Evolutionary conservation across 37 sponge, comb jelly and placozoan species (phyloP), one percentile per base, ranked within the genome.

Genomic region (Aplysina aerophoba): DNA sequence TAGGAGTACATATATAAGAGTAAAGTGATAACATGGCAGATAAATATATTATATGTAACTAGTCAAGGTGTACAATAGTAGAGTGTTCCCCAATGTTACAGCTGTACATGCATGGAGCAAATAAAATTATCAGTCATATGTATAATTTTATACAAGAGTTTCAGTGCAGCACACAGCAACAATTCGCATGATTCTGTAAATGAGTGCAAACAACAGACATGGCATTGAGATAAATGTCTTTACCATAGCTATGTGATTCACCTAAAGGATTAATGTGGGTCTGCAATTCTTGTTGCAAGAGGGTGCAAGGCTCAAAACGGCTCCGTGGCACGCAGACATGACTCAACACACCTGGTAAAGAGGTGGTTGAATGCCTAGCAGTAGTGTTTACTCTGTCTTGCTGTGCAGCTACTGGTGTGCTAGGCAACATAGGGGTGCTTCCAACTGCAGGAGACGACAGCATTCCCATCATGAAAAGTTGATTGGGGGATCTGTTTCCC

Each of bases 141-240:
- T n/a, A n/a, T n/a, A n/a, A n/a, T n/a, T n/a, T n/a, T n/a, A n/a
- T n/a, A n/a, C n/a, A n/a, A n/a, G n/a, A 5, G 6, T 6, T 34
- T 71, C 28, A 71, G 73, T 71, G n/a, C 73, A 71, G 16, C 34
- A 14, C 28, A 33, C 73, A 71, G n/a, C 73, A 25, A 15, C 73
- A 71, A 71, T 1, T 71, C 16, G 73, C 31, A 33, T 71, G 73
- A 33, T 33, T 71, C 16, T 71, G 73, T 71, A 71, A 33, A 15
- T 71, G 73, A 71, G n/a, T 71, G 36, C 73, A 71, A 25, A 71
- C 73, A 71, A 71, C 34, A 28, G 28, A 19, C 73, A 71, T 31
- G 28, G 73, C 73, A 71, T 71, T 71, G 28, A 71, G 73, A 71
- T 71, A 71, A 71, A 71, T 71, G 34, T 71, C 73, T 71, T 71